Conservation (phyloP, 1,140 invertebrate species). For the roundworm (Caenorhabditis elegans) region WBcel235 BX284603.4:4177501-4178000, state of each 20-base stretch:
- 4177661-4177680: conserved; percentile 74
- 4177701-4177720: conserved; percentile 75
- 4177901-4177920: too few species aligned
- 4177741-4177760: conserved; percentile 63
- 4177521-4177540: background rate
- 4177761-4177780: conserved; percentile 75
- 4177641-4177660: background rate
- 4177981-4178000: conserved; percentile 52
- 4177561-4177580: background rate
- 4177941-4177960: background rate
- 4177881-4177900: background rate
- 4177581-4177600: background rate
- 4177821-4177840: conserved; percentile 79
- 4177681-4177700: conserved; percentile 83
- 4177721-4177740: conserved; percentile 73
- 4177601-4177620: too few species aligned
- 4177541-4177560: background rate
- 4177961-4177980: conserved; percentile 5
- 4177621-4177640: background rate
- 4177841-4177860: conserved; percentile 75
- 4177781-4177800: conserved; percentile 83
- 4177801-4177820: conserved; percentile 79
- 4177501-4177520: background rate
- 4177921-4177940: conserved; percentile 53
- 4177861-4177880: conserved; percentile 70